Conservation (phyloP, 2,888 invertebrate species). For the Drosophila stalkeri region DNA sequence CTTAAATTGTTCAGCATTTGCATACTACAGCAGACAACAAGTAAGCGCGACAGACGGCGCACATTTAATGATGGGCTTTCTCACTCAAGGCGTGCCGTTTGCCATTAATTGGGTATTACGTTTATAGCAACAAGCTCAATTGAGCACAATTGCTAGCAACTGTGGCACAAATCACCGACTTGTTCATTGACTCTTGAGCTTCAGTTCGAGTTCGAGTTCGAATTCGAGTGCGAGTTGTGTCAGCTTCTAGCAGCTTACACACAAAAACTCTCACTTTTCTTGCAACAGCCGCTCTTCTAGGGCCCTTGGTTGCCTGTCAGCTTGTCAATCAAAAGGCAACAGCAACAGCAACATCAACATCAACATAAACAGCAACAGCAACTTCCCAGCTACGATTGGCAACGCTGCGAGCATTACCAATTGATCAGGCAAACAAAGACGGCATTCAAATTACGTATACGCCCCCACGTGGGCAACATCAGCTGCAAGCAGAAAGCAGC, state of each 20-base stretch:
- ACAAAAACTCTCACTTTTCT: conserved; percentile 64
- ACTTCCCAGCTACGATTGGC: conserved; percentile 33
- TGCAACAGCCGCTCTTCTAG: conserved; percentile 47
- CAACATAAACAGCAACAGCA: not conserved
- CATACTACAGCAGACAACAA: conserved; percentile 21
- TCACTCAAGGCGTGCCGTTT: conserved; percentile 50
- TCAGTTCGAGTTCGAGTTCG: not conserved
- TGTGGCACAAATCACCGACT: conserved; percentile 35
- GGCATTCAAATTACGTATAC: conserved; percentile 54
- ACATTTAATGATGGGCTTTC: conserved; percentile 60
- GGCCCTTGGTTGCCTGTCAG: conserved; percentile 42
- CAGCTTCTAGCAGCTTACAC: conserved; percentile 37
- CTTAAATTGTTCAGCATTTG: conserved; percentile 27
- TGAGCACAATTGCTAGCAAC: conserved; percentile 55
- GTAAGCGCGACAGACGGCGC: conserved; percentile 42
- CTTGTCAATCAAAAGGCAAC: conserved; percentile 64
- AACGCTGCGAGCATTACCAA: conserved; percentile 49
- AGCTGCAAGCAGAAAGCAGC: not conserved
- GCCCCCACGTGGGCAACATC: conserved; percentile 28
- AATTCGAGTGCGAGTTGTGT: conserved; percentile 16
- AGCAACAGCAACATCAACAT: not conserved
- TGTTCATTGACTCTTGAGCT: conserved; percentile 57
- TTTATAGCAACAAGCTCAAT: conserved; percentile 41
- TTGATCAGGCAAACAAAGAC: conserved; percentile 48
- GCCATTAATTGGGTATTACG: conserved; percentile 66